Evolutionary conservation across 92 coral and sea anemone genomes (phyloP), one percentile per base, ranked within the genome.

Genomic region (Phenganax subtilis): DNA sequence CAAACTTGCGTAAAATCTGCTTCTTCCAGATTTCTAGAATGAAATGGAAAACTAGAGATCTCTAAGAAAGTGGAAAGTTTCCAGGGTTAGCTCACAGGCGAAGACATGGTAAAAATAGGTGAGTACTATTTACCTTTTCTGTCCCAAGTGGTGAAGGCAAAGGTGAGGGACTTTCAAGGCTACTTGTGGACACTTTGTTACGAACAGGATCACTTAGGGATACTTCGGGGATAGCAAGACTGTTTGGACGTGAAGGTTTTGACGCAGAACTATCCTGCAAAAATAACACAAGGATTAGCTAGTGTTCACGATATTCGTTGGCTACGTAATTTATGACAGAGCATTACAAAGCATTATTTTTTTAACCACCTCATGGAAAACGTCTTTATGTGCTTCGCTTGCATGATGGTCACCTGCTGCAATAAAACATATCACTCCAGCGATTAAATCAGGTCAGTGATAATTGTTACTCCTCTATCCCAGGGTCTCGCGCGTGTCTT

Each of bases 21-120:
- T 79, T 63, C 83, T 72, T 51, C 83, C 83, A 0, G 83, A 68
- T 79, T 79, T 79, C 83, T 79, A 76, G 28, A 55, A 76, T 7
- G 55, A 15, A 5, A 77, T 12, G 57, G 29, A 58, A 17, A 71
- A 10, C 5, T 71, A 31, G 81, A 81, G 15, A 7, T 12, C 15
- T 55, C n/a, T 9, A 53, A 8, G 27, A 54, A 16, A 53, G 44
- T 12, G 9, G 12, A 12, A 54, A 11, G 20, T 37, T 37, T 37
- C 3, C 47, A 37, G 47, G 47, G 3, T 59, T 1, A 14, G 7
- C 25, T 59, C 25, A 59, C 15, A 1, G 15, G 65, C 2, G 54
- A 7, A 17, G 16, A 29, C 6, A 37, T 20, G 51, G 15, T 27
- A 12, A 71, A 16, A 16, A 30, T 27, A 55, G 25, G 9, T 20